phyloP scores from a whole-genome alignment of 2,888 invertebrate species.

The Cephalotes varians region DNA sequence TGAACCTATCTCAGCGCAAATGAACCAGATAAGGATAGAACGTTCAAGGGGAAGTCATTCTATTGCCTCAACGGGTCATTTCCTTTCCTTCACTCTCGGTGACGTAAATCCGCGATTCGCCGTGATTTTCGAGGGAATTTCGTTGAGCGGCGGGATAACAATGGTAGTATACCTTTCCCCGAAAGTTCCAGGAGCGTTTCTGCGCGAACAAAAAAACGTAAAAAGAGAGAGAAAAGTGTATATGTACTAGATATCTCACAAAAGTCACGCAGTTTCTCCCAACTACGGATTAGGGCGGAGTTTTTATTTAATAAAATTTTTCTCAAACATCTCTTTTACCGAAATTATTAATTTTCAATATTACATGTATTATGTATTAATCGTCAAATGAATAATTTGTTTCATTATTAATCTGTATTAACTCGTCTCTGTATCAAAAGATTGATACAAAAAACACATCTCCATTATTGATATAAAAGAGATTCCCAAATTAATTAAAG shows the following conservation, averaged over 20 bases:
- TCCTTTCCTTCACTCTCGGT: slow-evolving; percentile 27
- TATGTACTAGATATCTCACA: slow-evolving; percentile 1
- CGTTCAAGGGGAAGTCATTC: slow-evolving; percentile 43
- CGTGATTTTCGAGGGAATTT: slow-evolving; percentile 71
- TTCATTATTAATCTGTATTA: neutral
- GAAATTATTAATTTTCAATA: slow-evolving; percentile 12
- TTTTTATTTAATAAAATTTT: neutral
- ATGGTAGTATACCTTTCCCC: slow-evolving; percentile 63
- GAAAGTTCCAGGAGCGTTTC: slow-evolving; percentile 55
- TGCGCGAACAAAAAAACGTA: slow-evolving; percentile 45
- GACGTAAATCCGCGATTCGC: slow-evolving; percentile 65
- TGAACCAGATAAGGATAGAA: slow-evolving; percentile 52
- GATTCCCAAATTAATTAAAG: neutral
- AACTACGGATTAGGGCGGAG: neutral
- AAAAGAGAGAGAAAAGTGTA: neutral
- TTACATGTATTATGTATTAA: neutral
- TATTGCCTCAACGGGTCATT: slow-evolving; percentile 24
- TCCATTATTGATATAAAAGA: neutral
- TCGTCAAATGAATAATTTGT: neutral
- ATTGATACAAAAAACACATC: neutral
- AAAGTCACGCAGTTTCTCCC: neutral
- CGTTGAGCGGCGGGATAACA: slow-evolving; percentile 64
- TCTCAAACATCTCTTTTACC: neutral
- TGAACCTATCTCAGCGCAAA: slow-evolving; percentile 28
- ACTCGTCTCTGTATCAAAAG: neutral